Percentiles rank a stretch among this genome's conserved stretches.
Conservation (phyloP, 2,113 vertebrate genomes). For the Eidolon helvum region DNA sequence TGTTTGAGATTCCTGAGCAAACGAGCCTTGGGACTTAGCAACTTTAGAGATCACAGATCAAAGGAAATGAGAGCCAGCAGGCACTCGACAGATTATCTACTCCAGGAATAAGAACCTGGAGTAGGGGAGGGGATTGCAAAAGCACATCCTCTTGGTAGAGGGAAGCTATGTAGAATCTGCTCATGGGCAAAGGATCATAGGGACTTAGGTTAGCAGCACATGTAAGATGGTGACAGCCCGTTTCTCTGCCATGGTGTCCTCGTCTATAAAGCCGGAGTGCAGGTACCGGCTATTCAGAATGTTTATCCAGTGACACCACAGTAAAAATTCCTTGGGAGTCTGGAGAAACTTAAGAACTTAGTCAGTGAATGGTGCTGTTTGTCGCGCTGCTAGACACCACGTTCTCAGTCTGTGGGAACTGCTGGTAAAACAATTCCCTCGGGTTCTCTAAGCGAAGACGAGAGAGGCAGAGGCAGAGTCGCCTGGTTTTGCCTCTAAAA, state of each 20-base stretch:
- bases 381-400: neutral
- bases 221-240: rapidly evolving
- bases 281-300: neutral
- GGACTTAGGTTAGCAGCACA: too few species aligned
- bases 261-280: neutral
- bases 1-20: neutral
- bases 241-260: neutral
- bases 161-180: neutral
- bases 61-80: neutral
- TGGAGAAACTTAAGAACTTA: neutral
- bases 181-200: neutral
- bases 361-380: neutral
- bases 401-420: neutral
- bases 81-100: neutral
- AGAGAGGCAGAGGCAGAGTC: neutral
- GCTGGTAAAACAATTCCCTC: neutral
- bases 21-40: neutral
- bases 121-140: neutral
- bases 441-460: neutral
- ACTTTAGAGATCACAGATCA: neutral
- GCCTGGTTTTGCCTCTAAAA: neutral
- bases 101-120: neutral
- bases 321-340: neutral
- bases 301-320: neutral
- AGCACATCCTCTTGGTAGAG: neutral